A percentile compares a stretch with the other conserved stretches of the same genome.
Evolutionary conservation across 2,113 vertebrate genomes (phyloP).

Genomic region (Scartelaos histophorus): DNA sequence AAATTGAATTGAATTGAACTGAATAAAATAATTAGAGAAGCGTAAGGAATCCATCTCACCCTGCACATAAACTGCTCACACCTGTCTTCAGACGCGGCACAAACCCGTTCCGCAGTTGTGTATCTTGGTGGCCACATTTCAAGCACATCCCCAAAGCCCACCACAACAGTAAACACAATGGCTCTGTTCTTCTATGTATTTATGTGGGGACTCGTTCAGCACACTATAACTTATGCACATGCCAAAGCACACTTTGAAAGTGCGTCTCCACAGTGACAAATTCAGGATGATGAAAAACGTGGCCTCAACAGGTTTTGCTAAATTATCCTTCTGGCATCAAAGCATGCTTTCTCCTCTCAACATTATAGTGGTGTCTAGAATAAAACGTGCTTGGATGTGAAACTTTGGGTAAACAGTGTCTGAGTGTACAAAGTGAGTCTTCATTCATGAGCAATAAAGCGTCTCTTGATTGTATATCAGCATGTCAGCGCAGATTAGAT

Average conservation of each 20-base stretch:
- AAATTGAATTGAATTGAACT: too few relatives aligned
- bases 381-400: conserved; percentile 43
- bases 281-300: conserved; percentile 41
- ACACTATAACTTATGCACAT: conserved; percentile 14
- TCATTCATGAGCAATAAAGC: conserved; percentile 58
- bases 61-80: background rate
- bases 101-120: background rate
- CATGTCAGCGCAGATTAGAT: conserved; percentile 56
- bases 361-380: conserved; percentile 45
- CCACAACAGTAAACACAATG: conserved; percentile 6
- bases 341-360: conserved; percentile 43
- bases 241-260: conserved; percentile 22
- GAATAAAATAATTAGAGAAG: background rate
- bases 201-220: conserved; percentile 26
- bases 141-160: background rate
- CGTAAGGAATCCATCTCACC: background rate
- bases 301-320: conserved; percentile 23
- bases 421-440: conserved; percentile 52
- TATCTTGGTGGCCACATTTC: background rate
- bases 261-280: conserved; percentile 27
- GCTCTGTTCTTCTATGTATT: conserved; percentile 17
- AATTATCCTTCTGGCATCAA: conserved; percentile 31
- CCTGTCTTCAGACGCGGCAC: background rate
- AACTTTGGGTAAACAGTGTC: conserved; percentile 53
- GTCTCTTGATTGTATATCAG: conserved; percentile 54